These are phyloP conservation scores for Cyprinodon variegatus DNA, from an alignment of 2,113 vertebrate species.

Conservation along the genomic window DNA sequence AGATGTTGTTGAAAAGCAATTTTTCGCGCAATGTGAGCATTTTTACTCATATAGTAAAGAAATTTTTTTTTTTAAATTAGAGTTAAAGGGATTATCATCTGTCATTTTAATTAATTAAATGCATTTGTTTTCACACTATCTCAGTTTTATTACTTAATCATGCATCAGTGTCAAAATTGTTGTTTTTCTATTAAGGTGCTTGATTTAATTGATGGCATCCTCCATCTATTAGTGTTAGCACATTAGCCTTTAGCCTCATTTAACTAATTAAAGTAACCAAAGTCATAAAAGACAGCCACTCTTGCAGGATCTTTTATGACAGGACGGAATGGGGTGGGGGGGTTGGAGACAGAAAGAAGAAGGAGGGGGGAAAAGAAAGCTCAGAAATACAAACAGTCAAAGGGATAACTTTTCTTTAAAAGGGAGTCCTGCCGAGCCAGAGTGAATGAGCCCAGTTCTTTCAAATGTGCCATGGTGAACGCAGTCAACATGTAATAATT, in stretches of 20 bases:
- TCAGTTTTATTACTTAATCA: constrained; percentile 5
- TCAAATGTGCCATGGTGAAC: constrained; percentile 99
- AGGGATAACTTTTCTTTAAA: constrained; percentile 99
- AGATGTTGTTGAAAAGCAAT: constrained; percentile 49
- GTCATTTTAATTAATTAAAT: background rate
- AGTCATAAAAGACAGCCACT: constrained; percentile 92
- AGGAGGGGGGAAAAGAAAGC: constrained; percentile 86
- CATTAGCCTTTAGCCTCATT: constrained; percentile 86
- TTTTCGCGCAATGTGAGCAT: constrained; percentile 33
- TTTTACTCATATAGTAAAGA: too few relatives aligned
- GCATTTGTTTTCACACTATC: background rate
- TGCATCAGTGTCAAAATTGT: background rate
- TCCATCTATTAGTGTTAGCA: constrained; percentile 60
- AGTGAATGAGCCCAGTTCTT: constrained; percentile 99
- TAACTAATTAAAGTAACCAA: constrained; percentile 98
- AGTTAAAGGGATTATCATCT: background rate
- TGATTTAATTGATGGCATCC: constrained; percentile 58
- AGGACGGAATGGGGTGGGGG: constrained; percentile 50
- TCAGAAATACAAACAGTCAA: constrained; percentile 99
- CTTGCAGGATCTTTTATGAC: constrained; percentile 96
- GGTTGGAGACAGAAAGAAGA: constrained; percentile 57
- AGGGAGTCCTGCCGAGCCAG: constrained; percentile 98
- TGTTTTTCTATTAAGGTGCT: background rate
- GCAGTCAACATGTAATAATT: constrained; percentile 99
- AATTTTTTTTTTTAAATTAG: background rate